Evolutionary conservation across 2,113 vertebrate species (phyloP).

Genomic region (Cairina moschata): DNA sequence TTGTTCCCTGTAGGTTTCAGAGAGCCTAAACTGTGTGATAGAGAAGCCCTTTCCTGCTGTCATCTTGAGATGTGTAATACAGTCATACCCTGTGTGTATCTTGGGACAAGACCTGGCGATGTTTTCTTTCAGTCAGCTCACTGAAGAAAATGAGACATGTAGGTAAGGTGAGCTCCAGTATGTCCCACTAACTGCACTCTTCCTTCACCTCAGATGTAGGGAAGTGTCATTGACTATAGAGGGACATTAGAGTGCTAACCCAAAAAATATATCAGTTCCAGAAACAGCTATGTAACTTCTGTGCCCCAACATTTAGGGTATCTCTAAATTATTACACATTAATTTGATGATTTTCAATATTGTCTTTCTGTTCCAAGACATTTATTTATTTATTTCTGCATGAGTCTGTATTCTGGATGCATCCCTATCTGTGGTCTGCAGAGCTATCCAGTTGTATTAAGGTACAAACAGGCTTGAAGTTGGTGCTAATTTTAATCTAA

Average conservation of each 20-base stretch:
- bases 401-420: accelerated
- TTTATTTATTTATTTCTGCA: neutral
- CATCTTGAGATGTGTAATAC: neutral
- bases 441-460: neutral
- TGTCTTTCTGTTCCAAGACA: neutral
- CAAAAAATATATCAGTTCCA: neutral
- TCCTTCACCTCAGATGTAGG: neutral
- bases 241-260: neutral
- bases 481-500: neutral
- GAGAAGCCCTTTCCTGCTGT: neutral
- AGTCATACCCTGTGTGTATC: neutral
- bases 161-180: neutral
- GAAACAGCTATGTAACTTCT: neutral
- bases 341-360: neutral
- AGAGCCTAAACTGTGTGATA: neutral
- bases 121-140: neutral
- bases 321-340: neutral
- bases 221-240: neutral
- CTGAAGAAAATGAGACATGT: neutral
- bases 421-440: neutral
- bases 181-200: accelerated
- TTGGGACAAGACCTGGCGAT: neutral
- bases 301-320: neutral
- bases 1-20: neutral
- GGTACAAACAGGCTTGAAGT: neutral